Base-by-base conservation (phyloP, 1,140 invertebrate species). In the Psix sp. region DNA sequence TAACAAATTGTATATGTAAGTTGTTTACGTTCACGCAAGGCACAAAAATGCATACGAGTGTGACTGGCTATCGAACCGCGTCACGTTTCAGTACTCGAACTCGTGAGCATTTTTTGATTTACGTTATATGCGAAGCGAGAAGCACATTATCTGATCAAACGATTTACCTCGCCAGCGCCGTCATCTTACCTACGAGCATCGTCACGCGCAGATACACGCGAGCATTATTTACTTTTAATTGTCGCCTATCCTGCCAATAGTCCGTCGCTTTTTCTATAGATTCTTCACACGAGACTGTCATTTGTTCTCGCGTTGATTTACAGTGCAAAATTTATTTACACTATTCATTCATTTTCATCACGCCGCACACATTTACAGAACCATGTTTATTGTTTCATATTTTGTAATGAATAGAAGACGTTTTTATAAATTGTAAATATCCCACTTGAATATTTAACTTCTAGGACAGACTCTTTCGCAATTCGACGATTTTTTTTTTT, bases 31-130 rank as follows among this genome's bases (percentile, higher is more conserved):
- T 45, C 52, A 52, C 52, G 36, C 43, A 35, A 33, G 18, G 45
- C 63, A 67, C 57, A 48, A 33, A 52, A 57, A 46, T 45, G 65
- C 52, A 68, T 46, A 68, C 52, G 46, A 68, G 52, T 68, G 54
- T 56, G 62, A 56, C 62, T 57, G 43, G 11, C 62, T 66, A 66
- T 56, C 18, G 51, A 49, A 66, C 40, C 43, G 43, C 43, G 42
- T 49, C 36, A 42, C 51, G 51, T 66, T 66, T 66, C 51, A 46
- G 57, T 57, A 66, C 33, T 31, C 42, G 14, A 6, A 15, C 33
- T 39, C 24, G 43, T 6, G 18, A 63, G 11, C 31, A 33, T 18
- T 42, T 56, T 66, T 66, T 66, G 33, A 66, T 66, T 66, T 66
- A 56, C 39, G 33, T 13, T 43, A n/a, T n/a, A n/a, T n/a, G n/a